phyloP scores from a whole-genome alignment of 2,113 vertebrate species.

The Ageneiosus marmoratus region DNA sequence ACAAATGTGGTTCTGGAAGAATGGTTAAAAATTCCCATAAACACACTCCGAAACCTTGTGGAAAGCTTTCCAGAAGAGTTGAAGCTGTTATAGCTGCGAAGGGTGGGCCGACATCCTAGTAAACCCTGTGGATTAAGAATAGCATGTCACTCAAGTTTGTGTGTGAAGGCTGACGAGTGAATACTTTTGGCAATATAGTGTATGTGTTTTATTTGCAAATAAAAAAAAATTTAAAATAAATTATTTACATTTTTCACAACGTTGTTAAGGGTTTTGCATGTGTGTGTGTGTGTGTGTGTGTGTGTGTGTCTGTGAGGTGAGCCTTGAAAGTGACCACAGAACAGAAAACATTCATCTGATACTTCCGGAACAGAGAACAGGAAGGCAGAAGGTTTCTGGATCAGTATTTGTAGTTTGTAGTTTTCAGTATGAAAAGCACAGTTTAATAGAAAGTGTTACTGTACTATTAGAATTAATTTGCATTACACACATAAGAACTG shows the following conservation, averaged over 20 bases:
- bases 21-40: no score
- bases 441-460: background rate
- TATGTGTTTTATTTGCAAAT: no score
- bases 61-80: no score
- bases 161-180: no score
- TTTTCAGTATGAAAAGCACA: background rate
- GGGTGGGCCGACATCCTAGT: no score
- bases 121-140: no score
- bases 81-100: no score
- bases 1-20: no score
- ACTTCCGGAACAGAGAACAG: conserved; percentile 1
- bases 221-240: no score
- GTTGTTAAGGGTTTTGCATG: background rate
- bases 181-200: no score
- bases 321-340: conserved; percentile 22
- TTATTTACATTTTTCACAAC: conserved; percentile 6
- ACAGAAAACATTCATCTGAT: conserved; percentile 1
- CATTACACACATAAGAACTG: background rate
- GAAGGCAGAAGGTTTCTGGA: conserved; percentile 9
- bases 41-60: no score
- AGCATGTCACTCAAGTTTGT: no score
- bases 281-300: conserved; percentile 21
- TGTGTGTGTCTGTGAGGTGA: background rate
- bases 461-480: background rate
- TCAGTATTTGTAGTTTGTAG: background rate